phyloP scores from a whole-genome alignment of 2,113 vertebrate species.

The Talpa occidentalis region DNA sequence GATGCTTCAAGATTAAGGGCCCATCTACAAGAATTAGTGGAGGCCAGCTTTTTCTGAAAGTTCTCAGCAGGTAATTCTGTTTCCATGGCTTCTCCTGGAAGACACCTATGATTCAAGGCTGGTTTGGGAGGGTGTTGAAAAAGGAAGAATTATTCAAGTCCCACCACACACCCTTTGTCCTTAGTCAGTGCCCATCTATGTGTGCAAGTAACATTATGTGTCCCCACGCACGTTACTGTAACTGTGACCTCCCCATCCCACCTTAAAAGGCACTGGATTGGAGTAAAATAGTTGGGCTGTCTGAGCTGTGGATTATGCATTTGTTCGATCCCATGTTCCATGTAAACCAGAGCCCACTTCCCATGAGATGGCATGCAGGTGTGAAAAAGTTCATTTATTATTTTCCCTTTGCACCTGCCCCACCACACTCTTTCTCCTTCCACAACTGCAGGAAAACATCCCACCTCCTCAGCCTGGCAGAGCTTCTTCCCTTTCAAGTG shows the following conservation, averaged over 20 bases:
- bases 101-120: background rate
- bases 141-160: background rate
- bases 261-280: background rate
- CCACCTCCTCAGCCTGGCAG: background rate
- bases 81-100: background rate
- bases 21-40: background rate
- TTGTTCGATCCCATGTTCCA: background rate
- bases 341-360: background rate
- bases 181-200: background rate
- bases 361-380: background rate
- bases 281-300: background rate
- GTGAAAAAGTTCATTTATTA: background rate
- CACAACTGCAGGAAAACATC: background rate
- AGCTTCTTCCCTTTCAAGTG: background rate
- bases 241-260: background rate
- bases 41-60: background rate
- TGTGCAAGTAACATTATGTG: background rate
- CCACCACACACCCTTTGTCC: background rate
- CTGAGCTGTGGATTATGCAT: background rate
- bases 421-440: background rate
- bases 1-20: background rate
- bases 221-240: background rate
- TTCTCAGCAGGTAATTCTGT: background rate
- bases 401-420: background rate
- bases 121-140: background rate